Base-by-base conservation (phyloP, 2,797 vertebrate species). In the Epinephelus malabaricus region DNA sequence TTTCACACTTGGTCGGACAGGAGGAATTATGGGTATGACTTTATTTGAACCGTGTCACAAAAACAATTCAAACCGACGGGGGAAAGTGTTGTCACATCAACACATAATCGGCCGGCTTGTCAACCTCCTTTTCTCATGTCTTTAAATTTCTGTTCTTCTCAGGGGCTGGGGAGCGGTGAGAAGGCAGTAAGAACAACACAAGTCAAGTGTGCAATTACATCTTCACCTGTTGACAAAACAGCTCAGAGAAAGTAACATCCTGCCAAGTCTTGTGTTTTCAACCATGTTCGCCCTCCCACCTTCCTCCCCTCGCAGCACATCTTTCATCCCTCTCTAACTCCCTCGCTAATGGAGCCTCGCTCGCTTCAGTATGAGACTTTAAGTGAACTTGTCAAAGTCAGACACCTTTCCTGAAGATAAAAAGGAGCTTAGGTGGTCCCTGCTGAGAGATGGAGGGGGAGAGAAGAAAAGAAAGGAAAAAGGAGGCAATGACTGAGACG, bases 141-240 rank as follows among this genome's bases (percentile, higher is more conserved):
- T 69, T 58, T 9, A 75, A 45, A 66, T 61, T 58, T 82, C 70
- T 8, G 2, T 18, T 56, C 53, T 19, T 75, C 67, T 47, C 76
- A 17, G 72, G 3, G 47, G 47, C 68, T 6, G 11, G 34, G 59
- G 51, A 78, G 67, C 6, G 0, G 19, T 46, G 79, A 70, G 58
- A 45, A 67, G 34, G n/a, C 45, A 27, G 18, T 15, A 3, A 54
- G 72, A 85, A 72, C 73, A 88, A 84, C 43, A n/a, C 71, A 47
- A 79, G 76, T 78, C 84, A 78, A 89, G 89, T 86, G 73, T 88
- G 89, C 80, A 62, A 81, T 86, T 72, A 81, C 75, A 82, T 82
- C 90, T 84, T 78, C 74, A 85, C 73, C 78, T 89, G 86, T 92
- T 91, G 88, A 89, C 91, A 86, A 76, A 94, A 91, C 90, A 90